Evolutionary conservation across 2,113 vertebrate species (phyloP).

Genomic region (Peromyscus californicus): DNA sequence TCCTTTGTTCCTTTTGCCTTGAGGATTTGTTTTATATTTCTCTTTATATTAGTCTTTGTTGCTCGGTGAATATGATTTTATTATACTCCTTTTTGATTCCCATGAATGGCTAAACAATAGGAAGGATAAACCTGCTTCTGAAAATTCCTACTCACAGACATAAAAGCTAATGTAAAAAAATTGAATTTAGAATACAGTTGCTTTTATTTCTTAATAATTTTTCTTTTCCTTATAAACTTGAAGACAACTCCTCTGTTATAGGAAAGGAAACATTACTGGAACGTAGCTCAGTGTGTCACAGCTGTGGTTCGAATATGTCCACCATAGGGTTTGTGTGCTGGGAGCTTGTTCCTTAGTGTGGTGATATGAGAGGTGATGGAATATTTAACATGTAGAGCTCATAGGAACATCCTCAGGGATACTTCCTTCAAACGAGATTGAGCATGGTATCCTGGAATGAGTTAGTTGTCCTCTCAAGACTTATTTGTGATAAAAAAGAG

Average conservation of each 20-base stretch:
- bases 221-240: background rate
- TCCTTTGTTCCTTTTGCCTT: slow-evolving; percentile 18
- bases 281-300: background rate
- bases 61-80: background rate
- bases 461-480: background rate
- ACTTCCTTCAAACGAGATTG: background rate
- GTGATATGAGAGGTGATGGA: too few species aligned
- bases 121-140: background rate
- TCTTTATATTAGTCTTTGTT: slow-evolving; percentile 24
- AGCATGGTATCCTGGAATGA: background rate
- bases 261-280: background rate
- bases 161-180: background rate
- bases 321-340: background rate
- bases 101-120: slow-evolving; percentile 15
- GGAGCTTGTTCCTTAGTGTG: background rate
- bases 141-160: background rate
- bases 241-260: background rate
- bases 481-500: background rate
- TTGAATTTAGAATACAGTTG: background rate
- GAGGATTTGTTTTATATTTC: slow-evolving; percentile 15
- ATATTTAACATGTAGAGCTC: background rate
- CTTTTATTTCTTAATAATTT: slow-evolving; percentile 35
- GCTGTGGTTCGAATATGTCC: too few species aligned
- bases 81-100: slow-evolving; percentile 38
- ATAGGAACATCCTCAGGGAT: too few species aligned